Evolutionary conservation across 2,888 invertebrate genomes (phyloP).

Genomic region (Lucinisca nassula): DNA sequence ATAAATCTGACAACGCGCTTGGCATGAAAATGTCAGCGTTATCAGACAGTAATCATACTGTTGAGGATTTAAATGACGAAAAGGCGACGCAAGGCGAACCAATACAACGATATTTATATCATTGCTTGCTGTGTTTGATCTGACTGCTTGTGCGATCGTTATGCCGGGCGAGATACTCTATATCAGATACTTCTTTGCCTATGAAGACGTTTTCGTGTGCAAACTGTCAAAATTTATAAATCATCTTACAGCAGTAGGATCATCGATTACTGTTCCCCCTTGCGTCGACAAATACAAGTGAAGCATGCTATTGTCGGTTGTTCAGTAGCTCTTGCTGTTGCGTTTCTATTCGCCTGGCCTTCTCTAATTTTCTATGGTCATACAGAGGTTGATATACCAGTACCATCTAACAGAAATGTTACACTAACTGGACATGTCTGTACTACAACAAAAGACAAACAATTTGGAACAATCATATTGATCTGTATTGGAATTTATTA

Average conservation of each 20-base stretch:
- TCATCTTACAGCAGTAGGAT: constrained; percentile 71
- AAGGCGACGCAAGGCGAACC: constrained; percentile 67
- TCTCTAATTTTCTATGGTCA: constrained; percentile 65
- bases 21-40: too few species aligned
- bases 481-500: constrained; percentile 72
- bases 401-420: constrained; percentile 1
- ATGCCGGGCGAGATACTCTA: constrained; percentile 81
- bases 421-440: constrained; percentile 73
- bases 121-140: constrained; percentile 75
- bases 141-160: constrained; percentile 73
- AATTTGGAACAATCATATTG: constrained; percentile 62
- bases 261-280: constrained; percentile 71
- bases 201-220: constrained; percentile 72
- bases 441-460: constrained; percentile 66
- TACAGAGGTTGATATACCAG: constrained; percentile 39
- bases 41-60: too few species aligned
- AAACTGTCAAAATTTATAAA: constrained; percentile 73
- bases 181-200: constrained; percentile 74
- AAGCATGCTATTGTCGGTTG: constrained; percentile 66
- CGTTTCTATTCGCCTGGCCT: constrained; percentile 60
- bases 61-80: too few species aligned
- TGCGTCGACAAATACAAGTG: constrained; percentile 63
- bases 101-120: constrained; percentile 77
- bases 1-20: too few species aligned
- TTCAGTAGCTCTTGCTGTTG: constrained; percentile 41